These are phyloP conservation scores for Andricus grossulariae DNA, from an alignment of 1,140 invertebrate genomes.

Conservation along the genomic window DNA sequence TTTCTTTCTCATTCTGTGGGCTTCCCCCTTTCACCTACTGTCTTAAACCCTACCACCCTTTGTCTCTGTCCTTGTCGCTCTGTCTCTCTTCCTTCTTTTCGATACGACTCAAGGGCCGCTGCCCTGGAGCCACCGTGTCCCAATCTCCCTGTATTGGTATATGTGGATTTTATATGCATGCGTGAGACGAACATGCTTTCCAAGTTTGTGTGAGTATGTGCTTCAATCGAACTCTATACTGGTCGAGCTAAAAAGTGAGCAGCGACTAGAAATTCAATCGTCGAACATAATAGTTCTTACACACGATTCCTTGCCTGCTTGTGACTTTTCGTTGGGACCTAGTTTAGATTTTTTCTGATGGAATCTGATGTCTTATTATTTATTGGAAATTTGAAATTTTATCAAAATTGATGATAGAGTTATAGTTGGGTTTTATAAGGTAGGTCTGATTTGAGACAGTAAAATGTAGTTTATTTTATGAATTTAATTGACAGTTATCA, in stretches of 20 bases:
- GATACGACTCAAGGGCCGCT: conserved; percentile 16
- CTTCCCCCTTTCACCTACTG: conserved; percentile 30
- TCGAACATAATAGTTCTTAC: conserved; percentile 14
- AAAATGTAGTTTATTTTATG: too few species aligned
- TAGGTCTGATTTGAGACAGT: too few species aligned
- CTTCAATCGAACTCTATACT: conserved; percentile 24
- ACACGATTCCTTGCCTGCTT: conserved; percentile 8
- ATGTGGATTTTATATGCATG: neutral
- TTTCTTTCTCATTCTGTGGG: conserved; percentile 3
- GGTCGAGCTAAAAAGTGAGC: conserved; percentile 13
- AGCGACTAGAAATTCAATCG: conserved; percentile 24
- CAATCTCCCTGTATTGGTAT: conserved; percentile 18
- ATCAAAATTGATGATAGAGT: too few species aligned
- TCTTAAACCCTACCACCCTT: conserved; percentile 35
- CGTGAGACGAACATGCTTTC: neutral
- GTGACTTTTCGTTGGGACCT: conserved; percentile 11
- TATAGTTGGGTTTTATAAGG: too few species aligned
- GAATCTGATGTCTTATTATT: too few species aligned
- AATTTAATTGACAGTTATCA: too few species aligned
- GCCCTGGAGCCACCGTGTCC: conserved; percentile 23
- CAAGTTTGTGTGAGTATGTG: neutral
- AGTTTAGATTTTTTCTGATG: neutral
- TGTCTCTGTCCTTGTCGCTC: conserved; percentile 25
- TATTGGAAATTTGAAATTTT: too few species aligned
- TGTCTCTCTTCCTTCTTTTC: conserved; percentile 23